A percentile compares a stretch with the other conserved stretches of the same genome.
Conservation (phyloP, 2,113 vertebrate species). For the Antechinus flavipes region DNA sequence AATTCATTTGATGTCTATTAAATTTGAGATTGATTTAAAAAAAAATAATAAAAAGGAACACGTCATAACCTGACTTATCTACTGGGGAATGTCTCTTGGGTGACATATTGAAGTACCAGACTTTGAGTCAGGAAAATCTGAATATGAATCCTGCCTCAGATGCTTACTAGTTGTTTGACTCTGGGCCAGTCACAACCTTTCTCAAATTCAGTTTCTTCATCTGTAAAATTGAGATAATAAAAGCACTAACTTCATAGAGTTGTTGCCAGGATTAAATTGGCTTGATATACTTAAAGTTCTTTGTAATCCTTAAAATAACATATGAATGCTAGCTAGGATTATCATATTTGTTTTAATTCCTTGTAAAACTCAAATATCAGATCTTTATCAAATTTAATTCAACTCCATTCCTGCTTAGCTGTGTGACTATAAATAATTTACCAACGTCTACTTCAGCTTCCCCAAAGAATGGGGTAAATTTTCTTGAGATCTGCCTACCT, state of each 20-base stretch:
- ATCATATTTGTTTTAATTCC: neutral
- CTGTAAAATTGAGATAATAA: neutral
- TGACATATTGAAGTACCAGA: neutral
- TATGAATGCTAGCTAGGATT: neutral
- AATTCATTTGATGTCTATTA: too few relatives aligned
- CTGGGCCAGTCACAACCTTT: neutral
- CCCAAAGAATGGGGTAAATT: neutral
- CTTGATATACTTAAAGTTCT: neutral
- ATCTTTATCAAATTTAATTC: neutral
- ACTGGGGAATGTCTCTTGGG: neutral
- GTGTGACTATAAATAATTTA: neutral
- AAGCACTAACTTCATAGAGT: neutral
- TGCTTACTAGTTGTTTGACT: neutral
- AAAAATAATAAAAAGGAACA: neutral
- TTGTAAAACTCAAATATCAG: neutral
- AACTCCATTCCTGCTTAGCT: neutral
- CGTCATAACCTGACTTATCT: neutral
- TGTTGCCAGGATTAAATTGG: neutral
- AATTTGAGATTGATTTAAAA: neutral
- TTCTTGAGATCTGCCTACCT: neutral
- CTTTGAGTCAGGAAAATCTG: neutral
- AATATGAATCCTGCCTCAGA: neutral
- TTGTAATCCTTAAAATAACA: neutral
- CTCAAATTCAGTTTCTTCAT: neutral
- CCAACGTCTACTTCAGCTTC: neutral